Percentiles rank a stretch among this genome's conserved stretches.
These are phyloP conservation scores for Urocynchramus pylzowi DNA, from an alignment of 2,113 vertebrate species.

Conservation along the genomic window DNA sequence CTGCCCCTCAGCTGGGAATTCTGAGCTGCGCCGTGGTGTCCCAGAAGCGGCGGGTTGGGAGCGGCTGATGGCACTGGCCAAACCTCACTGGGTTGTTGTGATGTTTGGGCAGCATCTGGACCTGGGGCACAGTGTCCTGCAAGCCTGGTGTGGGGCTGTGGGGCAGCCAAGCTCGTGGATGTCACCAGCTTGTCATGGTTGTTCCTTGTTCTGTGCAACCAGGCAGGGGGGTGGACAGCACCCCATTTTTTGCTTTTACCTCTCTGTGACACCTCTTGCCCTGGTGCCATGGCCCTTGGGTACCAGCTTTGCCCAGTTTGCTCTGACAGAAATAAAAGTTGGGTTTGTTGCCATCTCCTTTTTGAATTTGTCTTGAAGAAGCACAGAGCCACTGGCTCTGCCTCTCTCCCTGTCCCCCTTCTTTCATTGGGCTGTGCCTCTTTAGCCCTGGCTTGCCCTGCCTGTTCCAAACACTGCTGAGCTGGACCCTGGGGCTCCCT, in stretches of 20 bases:
- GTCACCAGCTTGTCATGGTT: neutral
- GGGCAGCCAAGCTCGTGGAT: accelerated
- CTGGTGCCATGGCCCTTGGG: neutral
- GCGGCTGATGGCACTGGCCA: neutral
- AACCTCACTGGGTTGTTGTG: neutral
- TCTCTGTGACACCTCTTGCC: neutral
- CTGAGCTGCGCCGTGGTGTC: accelerated
- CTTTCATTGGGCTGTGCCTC: accelerated
- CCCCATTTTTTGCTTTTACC: neutral
- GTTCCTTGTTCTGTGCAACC: neutral
- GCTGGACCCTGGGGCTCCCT: neutral
- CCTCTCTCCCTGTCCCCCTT: neutral
- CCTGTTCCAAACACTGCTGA: neutral
- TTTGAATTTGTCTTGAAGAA: neutral
- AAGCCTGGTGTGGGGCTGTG: accelerated
- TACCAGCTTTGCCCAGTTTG: neutral
- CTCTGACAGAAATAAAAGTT: neutral
- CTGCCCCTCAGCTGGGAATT: neutral
- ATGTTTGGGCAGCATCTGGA: neutral
- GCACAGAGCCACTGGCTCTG: neutral
- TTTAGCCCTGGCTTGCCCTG: neutral
- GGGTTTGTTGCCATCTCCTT: neutral
- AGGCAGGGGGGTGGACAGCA: neutral
- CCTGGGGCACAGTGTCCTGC: neutral
- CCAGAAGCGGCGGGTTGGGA: accelerated